Evolutionary conservation across 2,888 invertebrate species (phyloP).

Genomic region (Zhengitettix transpicula): DNA sequence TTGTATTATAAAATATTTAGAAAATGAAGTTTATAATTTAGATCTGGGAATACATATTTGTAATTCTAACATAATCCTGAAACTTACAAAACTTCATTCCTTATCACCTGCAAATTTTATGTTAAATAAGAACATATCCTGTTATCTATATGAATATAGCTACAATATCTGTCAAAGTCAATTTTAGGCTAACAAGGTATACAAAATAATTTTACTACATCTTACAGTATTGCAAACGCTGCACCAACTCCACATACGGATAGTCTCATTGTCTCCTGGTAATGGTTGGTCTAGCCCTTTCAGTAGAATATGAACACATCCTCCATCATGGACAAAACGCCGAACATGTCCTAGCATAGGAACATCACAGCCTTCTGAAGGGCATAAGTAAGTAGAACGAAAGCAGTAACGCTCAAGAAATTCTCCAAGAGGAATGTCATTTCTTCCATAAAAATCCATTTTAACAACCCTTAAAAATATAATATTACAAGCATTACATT

Average conservation of each 20-base stretch:
- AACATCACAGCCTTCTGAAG: conserved; percentile 57
- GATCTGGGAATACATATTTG: too few species aligned
- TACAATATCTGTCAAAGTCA: too few species aligned
- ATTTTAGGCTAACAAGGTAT: too few species aligned
- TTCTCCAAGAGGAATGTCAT: conserved; percentile 87
- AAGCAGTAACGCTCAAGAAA: conserved; percentile 90
- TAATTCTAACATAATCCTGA: too few species aligned
- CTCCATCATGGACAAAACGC: conserved; percentile 78
- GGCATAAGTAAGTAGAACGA: conserved; percentile 67
- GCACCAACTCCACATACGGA: conserved; percentile 77
- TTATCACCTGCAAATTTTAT: too few species aligned
- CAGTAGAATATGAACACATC: conserved; percentile 63
- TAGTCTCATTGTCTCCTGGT: conserved; percentile 30
- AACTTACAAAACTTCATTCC: too few species aligned
- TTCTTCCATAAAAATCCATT: conserved; percentile 90
- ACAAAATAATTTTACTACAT: too few species aligned
- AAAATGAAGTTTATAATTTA: too few species aligned
- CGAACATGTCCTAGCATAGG: conserved; percentile 78
- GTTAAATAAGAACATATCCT: too few species aligned
- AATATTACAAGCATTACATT: conserved; percentile 39
- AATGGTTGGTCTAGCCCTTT: conserved; percentile 31
- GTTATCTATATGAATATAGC: too few species aligned
- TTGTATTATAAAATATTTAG: too few species aligned
- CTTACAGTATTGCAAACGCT: conserved; percentile 41
- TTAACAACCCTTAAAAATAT: conserved; percentile 50